Conservation (phyloP, 1,140 invertebrate species). For the Heliconius hewitsoni region DNA sequence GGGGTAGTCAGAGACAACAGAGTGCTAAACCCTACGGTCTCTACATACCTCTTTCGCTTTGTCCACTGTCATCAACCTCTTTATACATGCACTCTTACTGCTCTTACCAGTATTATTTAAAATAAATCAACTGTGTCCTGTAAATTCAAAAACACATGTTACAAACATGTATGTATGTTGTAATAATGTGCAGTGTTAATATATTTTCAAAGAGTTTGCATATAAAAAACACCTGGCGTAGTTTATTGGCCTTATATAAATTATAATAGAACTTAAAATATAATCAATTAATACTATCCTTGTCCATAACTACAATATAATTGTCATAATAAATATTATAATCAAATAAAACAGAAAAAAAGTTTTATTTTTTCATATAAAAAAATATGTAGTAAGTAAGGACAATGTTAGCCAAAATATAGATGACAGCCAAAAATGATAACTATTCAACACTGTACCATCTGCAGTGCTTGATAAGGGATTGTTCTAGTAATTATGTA, state of each 20-base stretch:
- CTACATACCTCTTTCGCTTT: too few species aligned
- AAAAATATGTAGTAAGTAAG: not conserved
- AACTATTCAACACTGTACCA: not conserved
- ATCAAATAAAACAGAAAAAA: not conserved
- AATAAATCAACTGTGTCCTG: not conserved
- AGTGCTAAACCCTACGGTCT: too few species aligned
- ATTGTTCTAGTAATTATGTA: not conserved
- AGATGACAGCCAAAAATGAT: not conserved
- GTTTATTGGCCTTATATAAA: not conserved
- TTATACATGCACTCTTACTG: too few species aligned
- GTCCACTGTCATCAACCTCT: too few species aligned
- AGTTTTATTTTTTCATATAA: not conserved
- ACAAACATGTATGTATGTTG: too few species aligned
- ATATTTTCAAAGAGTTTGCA: not conserved
- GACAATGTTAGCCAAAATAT: not conserved
- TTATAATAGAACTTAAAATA: not conserved
- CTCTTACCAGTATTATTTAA: not conserved
- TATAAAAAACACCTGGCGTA: too few species aligned
- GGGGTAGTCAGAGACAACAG: too few species aligned
- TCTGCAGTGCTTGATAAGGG: not conserved
- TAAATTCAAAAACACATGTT: not conserved
- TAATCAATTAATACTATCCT: not conserved
- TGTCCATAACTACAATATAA: slow-evolving; percentile 2
- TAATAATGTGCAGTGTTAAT: too few species aligned
- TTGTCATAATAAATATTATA: slow-evolving; percentile 9